These are phyloP conservation scores for Tenualosa thibaudeaui DNA, from an alignment of 2,797 vertebrate species.

Conservation along the genomic window DNA sequence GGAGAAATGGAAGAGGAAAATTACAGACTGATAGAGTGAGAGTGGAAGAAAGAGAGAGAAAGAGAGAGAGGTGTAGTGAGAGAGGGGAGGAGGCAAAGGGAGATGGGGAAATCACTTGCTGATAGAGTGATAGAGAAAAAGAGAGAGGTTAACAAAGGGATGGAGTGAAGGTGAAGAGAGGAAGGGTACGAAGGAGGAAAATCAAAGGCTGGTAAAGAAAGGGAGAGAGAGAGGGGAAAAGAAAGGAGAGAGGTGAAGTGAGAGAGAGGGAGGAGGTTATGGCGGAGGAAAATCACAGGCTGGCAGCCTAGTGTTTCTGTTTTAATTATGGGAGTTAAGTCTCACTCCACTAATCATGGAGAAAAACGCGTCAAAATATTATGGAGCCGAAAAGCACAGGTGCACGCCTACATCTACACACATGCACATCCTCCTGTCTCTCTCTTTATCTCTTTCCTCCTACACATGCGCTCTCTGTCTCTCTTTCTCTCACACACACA, in stretches of 20 bases:
- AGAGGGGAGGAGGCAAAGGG: too few relatives aligned
- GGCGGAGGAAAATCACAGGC: background rate
- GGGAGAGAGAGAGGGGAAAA: background rate
- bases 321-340: conserved; percentile 59
- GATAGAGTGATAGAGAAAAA: too few relatives aligned
- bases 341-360: conserved; percentile 45
- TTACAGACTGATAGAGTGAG: too few relatives aligned
- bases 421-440: background rate
- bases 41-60: too few relatives aligned
- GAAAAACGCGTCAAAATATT: conserved; percentile 52
- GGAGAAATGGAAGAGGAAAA: too few relatives aligned
- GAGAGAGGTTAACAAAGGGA: too few relatives aligned
- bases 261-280: too few relatives aligned
- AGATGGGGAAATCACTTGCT: too few relatives aligned
- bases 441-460: background rate
- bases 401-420: background rate
- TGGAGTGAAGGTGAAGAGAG: background rate
- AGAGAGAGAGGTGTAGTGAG: too few relatives aligned
- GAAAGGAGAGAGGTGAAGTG: too few relatives aligned
- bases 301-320: conserved; percentile 1
- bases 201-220: background rate
- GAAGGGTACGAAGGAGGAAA: background rate
- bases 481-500: background rate
- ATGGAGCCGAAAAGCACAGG: conserved; percentile 51
- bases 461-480: background rate